A percentile compares a stretch with the other conserved stretches of the same genome.
phyloP scores from a whole-genome alignment of 2,113 vertebrate species.

The Castor canadensis region DNA sequence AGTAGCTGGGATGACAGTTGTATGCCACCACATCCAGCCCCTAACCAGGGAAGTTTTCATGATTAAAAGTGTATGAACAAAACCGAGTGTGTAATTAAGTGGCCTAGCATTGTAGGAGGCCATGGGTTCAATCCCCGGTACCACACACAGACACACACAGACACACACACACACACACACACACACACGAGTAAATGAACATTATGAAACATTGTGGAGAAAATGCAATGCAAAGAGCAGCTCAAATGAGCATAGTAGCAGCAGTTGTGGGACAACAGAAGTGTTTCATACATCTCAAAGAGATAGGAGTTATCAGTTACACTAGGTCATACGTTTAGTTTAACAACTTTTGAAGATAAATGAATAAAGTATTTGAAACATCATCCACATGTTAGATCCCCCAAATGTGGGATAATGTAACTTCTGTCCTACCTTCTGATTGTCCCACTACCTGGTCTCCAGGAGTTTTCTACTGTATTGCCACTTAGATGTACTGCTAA shows the following conservation, averaged over 20 bases:
- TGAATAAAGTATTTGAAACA: not conserved
- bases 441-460: not conserved
- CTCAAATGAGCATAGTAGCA: not conserved
- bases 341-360: not conserved
- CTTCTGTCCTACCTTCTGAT: not conserved
- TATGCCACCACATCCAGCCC: no score
- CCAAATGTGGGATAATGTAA: not conserved
- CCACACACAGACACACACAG: not conserved
- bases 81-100: no score
- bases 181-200: not conserved
- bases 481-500: not conserved
- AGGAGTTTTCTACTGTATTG: not conserved
- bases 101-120: not conserved
- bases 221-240: not conserved
- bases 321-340: not conserved
- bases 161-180: no score
- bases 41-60: not conserved
- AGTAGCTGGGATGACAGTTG: no score
- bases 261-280: no score
- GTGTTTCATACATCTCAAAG: not conserved
- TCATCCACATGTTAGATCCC: not conserved
- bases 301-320: not conserved
- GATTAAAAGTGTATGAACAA: no score
- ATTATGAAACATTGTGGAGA: not conserved
- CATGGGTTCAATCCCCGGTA: no score